Conservation (phyloP, 2,888 invertebrate genomes). For the Ditylenchus weischeri region DNA sequence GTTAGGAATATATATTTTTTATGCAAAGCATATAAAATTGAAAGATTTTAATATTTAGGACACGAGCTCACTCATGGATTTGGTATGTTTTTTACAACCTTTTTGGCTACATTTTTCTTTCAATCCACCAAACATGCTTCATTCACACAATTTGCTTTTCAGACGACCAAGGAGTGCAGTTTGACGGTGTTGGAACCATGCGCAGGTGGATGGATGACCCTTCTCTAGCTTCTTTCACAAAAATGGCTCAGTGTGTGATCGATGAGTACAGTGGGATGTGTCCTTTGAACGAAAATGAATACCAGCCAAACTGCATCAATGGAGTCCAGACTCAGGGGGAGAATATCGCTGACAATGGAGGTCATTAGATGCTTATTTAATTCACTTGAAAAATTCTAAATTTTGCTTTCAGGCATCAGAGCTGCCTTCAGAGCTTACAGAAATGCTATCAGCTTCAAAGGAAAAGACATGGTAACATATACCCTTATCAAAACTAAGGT, state of each 20-base stretch:
- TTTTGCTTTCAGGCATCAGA: slow-evolving; percentile 34
- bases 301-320: slow-evolving; percentile 33
- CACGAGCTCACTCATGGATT: slow-evolving; percentile 37
- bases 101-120: too few relatives aligned
- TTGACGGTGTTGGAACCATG: slow-evolving; percentile 17
- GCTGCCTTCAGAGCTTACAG: slow-evolving; percentile 52
- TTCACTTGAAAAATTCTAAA: not conserved
- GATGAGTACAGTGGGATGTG: slow-evolving; percentile 45
- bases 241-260: slow-evolving; percentile 28
- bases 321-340: slow-evolving; percentile 60
- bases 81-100: not conserved
- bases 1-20: slow-evolving; percentile 22
- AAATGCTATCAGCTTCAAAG: slow-evolving; percentile 43
- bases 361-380: too few relatives aligned
- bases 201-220: slow-evolving; percentile 20
- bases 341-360: slow-evolving; percentile 62
- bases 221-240: slow-evolving; percentile 11
- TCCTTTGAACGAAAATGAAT: slow-evolving; percentile 32
- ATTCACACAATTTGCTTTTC: not conserved
- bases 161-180: slow-evolving; percentile 30
- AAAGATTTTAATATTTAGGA: slow-evolving; percentile 13
- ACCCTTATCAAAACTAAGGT: not conserved
- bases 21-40: too few relatives aligned
- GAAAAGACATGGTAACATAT: slow-evolving; percentile 38
- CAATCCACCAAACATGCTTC: not conserved